phyloP scores from a whole-genome alignment of 2,113 vertebrate genomes.

The Neoarius graeffei region DNA sequence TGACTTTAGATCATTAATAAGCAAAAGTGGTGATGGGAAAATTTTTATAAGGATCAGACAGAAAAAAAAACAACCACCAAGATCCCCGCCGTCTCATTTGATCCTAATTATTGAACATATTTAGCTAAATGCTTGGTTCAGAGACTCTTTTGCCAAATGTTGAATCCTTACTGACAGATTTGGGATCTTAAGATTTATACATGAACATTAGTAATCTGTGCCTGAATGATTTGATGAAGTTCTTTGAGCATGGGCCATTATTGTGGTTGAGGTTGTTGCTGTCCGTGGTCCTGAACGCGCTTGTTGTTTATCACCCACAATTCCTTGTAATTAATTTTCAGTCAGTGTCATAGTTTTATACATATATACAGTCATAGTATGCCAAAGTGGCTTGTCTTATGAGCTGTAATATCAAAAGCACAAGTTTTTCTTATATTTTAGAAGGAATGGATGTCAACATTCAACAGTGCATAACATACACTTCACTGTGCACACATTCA shows the following conservation, averaged over 20 bases:
- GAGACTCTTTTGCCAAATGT: not conserved
- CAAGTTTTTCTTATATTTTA: not conserved
- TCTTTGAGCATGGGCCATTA: no score
- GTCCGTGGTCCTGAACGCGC: constrained; percentile 50
- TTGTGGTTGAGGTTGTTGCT: constrained; percentile 3
- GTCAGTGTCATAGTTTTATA: not conserved
- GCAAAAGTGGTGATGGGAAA: not conserved
- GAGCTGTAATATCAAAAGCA: not conserved
- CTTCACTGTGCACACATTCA: not conserved
- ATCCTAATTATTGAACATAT: no score
- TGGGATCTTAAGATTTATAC: not conserved
- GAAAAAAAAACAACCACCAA: not conserved
- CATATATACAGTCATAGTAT: no score
- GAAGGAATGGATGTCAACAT: not conserved
- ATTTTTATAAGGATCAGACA: no score
- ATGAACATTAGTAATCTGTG: not conserved
- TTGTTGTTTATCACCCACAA: not conserved
- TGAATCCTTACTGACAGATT: not conserved
- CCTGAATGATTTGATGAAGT: not conserved
- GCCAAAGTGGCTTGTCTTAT: not conserved
- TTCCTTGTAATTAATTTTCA: not conserved
- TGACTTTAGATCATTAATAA: not conserved
- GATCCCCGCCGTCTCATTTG: not conserved
- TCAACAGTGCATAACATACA: not conserved
- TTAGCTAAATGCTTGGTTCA: not conserved